phyloP scores from a whole-genome alignment of 2,113 vertebrate genomes.

The Perognathus longimembris region DNA sequence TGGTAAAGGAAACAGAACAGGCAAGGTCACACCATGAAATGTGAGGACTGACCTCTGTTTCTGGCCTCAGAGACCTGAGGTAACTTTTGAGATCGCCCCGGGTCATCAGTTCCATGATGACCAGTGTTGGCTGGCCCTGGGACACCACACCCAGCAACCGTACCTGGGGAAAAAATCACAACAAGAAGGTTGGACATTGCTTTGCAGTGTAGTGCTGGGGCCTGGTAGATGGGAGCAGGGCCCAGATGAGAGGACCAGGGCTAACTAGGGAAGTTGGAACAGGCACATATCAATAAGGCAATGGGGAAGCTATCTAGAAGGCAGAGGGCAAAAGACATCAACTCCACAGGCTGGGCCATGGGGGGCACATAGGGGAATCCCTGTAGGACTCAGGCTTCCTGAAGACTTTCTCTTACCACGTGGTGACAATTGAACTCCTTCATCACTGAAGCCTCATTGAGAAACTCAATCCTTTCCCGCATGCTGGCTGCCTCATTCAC shows the following conservation, averaged over 20 bases:
- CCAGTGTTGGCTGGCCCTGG: slow-evolving; percentile 98
- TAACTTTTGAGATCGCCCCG: slow-evolving; percentile 98
- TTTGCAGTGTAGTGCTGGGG: background rate
- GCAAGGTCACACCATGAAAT: rapidly evolving
- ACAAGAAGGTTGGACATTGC: background rate
- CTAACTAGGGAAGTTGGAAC: rapidly evolving
- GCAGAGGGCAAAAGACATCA: rapidly evolving
- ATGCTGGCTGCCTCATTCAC: slow-evolving; percentile 98
- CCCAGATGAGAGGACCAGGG: background rate
- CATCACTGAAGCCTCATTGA: slow-evolving; percentile 99
- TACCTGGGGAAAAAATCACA: slow-evolving; percentile 87
- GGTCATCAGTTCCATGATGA: slow-evolving; percentile 99
- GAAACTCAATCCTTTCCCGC: slow-evolving; percentile 97
- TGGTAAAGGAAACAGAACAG: background rate
- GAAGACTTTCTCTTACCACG: slow-evolving; percentile 89
- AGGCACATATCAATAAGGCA: rapidly evolving
- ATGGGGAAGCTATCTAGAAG: rapidly evolving
- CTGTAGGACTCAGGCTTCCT: rapidly evolving
- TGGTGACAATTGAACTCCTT: slow-evolving; percentile 99
- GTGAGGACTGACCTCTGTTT: slow-evolving; percentile 89
- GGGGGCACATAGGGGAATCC: rapidly evolving
- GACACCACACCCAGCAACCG: slow-evolving; percentile 97
- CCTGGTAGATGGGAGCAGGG: background rate
- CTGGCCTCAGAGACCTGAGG: slow-evolving; percentile 94
- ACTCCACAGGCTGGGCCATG: rapidly evolving